Evolutionary conservation across 2,797 vertebrate species (phyloP), one percentile per base, ranked within the genome.

Genomic region (Sebastes steindachneri): DNA sequence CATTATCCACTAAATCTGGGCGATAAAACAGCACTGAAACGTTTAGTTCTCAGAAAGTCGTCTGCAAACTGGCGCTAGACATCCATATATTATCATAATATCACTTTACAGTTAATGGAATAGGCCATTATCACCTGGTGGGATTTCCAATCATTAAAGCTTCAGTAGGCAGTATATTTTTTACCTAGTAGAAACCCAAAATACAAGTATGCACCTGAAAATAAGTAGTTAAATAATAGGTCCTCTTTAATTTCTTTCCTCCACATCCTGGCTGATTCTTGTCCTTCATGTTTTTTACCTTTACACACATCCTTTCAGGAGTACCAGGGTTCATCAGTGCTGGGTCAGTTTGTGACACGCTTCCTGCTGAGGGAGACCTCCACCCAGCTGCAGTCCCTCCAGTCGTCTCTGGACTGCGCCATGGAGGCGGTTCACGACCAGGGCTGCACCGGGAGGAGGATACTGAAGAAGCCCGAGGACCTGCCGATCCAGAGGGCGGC

Each of bases 261-360:
- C 35, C 4, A 37, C 35, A 5, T 12, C 35, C 35, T 37, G 35
- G 35, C 35, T 37, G 35, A 37, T 37, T 37, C 5, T 65, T 25
- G 11, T 25, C 4, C 1, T 4, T 60, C 1, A 2, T 63, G 41
- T 54, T 41, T 15, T 41, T 41, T 41, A 7, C 37, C 2, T 14
- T 19, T 12, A 0, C 41, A 7, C 3, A 45, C 17, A 15, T 31
- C 15, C 3, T 2, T 29, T 6, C 88, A 98, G 97, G 96, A 96
- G 73, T 98, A 97, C 83, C 96, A 97, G 86, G 95, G 96, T 68
- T 97, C 96, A 33, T 97, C 97, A 17, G 97, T 95, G 84, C 87
- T 97, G 93, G 96, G 97, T 82, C 97, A 98, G 91, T 98, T 98
- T 94, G 97, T 98, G 85, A 98, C 97, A 14, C 95, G 96, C 7